Evolutionary conservation across 2,797 vertebrate genomes (phyloP).

Genomic region (Melanotaenia nigrans): DNA sequence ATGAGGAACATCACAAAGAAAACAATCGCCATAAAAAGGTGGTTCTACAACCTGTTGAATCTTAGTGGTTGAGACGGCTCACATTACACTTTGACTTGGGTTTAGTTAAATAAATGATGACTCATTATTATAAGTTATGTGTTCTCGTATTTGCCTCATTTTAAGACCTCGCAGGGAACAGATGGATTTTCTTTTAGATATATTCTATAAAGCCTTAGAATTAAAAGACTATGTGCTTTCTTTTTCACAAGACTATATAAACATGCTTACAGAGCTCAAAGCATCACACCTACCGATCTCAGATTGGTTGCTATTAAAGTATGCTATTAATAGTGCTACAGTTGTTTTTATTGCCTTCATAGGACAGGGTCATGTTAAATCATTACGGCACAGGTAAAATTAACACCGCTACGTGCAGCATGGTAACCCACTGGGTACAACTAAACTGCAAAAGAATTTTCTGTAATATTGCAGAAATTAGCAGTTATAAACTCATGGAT

Average conservation of each 20-base stretch:
- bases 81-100: not conserved
- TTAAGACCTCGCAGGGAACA: not conserved
- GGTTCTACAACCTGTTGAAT: not conserved
- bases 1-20: not conserved
- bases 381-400: conserved; percentile 26
- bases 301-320: conserved; percentile 32
- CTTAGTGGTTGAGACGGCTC: not conserved
- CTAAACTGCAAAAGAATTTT: conserved; percentile 1
- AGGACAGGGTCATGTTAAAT: conserved; percentile 35
- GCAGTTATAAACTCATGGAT: conserved; percentile 1
- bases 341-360: conserved; percentile 35
- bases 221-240: not conserved
- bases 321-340: conserved; percentile 11
- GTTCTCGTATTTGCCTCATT: not conserved
- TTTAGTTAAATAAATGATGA: not conserved
- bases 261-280: conserved; percentile 24
- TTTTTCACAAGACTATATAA: not conserved
- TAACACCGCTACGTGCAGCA: conserved; percentile 18
- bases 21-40: not conserved
- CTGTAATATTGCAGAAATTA: conserved; percentile 6
- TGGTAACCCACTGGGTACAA: not conserved
- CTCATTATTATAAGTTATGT: not conserved
- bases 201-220: not conserved
- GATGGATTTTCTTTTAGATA: not conserved
- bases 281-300: conserved; percentile 38